Evolutionary conservation across 2,113 vertebrate genomes (phyloP).

Genomic region (Pseudorectes ferrugineus): DNA sequence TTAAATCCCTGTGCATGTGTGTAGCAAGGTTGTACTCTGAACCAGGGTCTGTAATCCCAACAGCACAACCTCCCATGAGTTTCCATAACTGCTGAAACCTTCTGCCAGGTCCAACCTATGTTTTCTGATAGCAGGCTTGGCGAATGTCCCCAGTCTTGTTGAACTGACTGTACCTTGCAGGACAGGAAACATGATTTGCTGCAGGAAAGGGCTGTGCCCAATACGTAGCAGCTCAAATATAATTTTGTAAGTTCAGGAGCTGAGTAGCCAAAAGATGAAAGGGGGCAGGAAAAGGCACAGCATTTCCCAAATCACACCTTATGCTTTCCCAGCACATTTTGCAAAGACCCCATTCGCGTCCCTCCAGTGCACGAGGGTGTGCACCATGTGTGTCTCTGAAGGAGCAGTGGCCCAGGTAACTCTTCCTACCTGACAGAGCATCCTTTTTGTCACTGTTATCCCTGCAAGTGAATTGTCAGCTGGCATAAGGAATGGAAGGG

Average conservation of each 20-base stretch:
- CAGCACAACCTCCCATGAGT: background rate
- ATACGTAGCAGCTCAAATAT: background rate
- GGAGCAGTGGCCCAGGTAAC: background rate
- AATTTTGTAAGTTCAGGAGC: background rate
- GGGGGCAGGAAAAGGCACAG: background rate
- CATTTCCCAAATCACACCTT: background rate
- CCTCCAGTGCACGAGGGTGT: background rate
- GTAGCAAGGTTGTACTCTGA: background rate
- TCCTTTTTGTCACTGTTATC: background rate
- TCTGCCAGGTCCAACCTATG: background rate
- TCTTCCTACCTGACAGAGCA: background rate
- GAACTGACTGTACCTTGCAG: background rate
- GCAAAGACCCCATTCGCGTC: background rate
- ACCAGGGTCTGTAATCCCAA: background rate
- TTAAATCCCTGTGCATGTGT: background rate
- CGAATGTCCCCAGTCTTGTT: background rate
- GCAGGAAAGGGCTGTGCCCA: constrained; percentile 30
- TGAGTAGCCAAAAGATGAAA: background rate
- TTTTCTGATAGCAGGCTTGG: constrained; percentile 5
- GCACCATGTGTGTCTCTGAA: background rate
- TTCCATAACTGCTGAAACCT: background rate
- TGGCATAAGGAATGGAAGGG: background rate
- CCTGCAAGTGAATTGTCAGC: background rate
- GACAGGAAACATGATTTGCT: constrained; percentile 19
- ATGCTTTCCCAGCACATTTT: background rate